These are phyloP conservation scores for Helicoverpa armigera DNA, from an alignment of 1,140 invertebrate species.

Conservation along the genomic window DNA sequence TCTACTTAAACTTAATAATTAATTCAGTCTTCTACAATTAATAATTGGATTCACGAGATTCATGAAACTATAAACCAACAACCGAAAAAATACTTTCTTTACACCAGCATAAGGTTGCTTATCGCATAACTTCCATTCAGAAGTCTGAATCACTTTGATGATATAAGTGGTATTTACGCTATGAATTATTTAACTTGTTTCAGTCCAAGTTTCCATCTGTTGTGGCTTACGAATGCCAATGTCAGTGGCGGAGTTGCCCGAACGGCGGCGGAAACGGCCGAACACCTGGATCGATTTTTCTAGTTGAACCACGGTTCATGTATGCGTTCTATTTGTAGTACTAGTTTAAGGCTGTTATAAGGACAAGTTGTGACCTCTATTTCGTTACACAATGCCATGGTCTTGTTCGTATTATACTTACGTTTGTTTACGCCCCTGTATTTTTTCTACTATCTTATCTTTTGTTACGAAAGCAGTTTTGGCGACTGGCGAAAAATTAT, in stretches of 20 bases:
- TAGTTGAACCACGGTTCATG: conserved; percentile 67
- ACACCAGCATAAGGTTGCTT: background rate
- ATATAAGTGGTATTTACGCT: conserved; percentile 19
- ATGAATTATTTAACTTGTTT: conserved; percentile 46
- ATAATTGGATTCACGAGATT: too few relatives aligned
- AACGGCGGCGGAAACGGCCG: conserved; percentile 56
- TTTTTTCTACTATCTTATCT: background rate
- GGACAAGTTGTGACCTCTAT: conserved; percentile 44
- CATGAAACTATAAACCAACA: background rate
- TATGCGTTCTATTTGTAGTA: conserved; percentile 47
- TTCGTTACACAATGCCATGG: conserved; percentile 21
- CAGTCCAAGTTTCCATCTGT: conserved; percentile 39
- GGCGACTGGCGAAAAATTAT: too few relatives aligned
- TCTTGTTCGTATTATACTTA: background rate
- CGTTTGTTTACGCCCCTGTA: too few relatives aligned
- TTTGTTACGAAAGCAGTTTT: background rate
- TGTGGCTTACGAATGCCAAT: conserved; percentile 53
- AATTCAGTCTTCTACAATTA: too few relatives aligned
- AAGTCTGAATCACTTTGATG: conserved; percentile 21
- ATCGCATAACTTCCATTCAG: background rate
- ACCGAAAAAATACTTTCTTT: background rate
- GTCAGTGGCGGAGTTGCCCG: conserved; percentile 57
- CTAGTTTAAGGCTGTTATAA: conserved; percentile 30
- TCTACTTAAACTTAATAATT: too few relatives aligned
- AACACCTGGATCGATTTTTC: conserved; percentile 71